These are phyloP conservation scores for Thelaira solivaga DNA, from an alignment of 2,888 invertebrate genomes.

Conservation along the genomic window DNA sequence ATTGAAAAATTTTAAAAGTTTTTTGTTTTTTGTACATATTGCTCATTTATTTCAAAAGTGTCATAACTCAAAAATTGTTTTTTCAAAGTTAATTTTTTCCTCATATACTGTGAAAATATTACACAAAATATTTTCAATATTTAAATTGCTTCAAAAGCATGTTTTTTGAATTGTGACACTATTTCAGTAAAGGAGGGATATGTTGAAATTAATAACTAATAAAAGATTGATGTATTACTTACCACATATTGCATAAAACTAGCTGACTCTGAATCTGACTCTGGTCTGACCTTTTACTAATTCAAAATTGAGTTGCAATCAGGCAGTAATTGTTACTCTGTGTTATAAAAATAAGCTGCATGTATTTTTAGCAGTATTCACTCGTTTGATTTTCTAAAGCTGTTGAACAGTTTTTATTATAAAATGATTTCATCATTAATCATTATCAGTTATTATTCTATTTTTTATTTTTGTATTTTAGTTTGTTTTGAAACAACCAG, in stretches of 20 bases:
- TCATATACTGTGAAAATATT: too few species aligned
- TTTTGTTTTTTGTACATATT: too few species aligned
- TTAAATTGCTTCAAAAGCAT: too few species aligned
- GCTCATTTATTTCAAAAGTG: too few species aligned
- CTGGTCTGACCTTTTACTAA: slow-evolving; percentile 12
- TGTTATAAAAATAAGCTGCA: too few species aligned
- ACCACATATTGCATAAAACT: slow-evolving; percentile 9
- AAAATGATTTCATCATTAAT: slow-evolving; percentile 23
- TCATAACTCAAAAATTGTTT: too few species aligned
- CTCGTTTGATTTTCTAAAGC: neutral
- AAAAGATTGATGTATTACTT: slow-evolving; percentile 14
- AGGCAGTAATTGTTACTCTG: slow-evolving; percentile 13
- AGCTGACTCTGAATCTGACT: neutral
- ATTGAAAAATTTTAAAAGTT: too few species aligned
- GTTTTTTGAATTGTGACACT: too few species aligned
- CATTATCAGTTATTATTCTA: slow-evolving; percentile 20
- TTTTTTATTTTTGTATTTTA: neutral
- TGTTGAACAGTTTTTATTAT: neutral
- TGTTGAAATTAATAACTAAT: neutral
- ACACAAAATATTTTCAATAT: too few species aligned
- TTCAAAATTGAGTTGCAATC: slow-evolving; percentile 13
- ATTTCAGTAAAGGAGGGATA: too few species aligned
- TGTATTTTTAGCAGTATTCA: neutral
- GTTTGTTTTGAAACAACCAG: neutral
- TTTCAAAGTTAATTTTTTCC: too few species aligned